Evolutionary conservation across 2,113 vertebrate genomes (phyloP), one percentile per base, ranked within the genome.

Genomic region (Lepus timidus): DNA sequence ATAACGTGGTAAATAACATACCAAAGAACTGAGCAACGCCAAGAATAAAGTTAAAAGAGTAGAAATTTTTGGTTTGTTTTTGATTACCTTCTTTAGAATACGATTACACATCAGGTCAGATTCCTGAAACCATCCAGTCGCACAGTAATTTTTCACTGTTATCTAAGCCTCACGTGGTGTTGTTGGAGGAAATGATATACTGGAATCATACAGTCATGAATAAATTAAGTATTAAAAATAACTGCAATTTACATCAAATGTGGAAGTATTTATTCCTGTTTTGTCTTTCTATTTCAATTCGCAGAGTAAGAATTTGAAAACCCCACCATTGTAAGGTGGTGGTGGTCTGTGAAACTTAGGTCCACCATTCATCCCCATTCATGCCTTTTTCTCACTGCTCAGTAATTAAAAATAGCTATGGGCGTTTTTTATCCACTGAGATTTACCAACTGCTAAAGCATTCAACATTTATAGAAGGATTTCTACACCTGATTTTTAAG

Each of bases 391-490:
- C 98, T 97, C 92, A 44, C 90, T 97, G 94, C 97, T 98, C 95
- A 97, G 98, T 98, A 98, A 99, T 98, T 99, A 98, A 98, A 98
- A 98, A 98, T 98, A 97, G 98, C 98, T 98, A 88, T 98, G 96
- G 98, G 98, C 98, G 97, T 98, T 98, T 98, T 98, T 97, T 96
- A 96, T 97, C 98, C 98, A 98, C 97, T 97, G 98, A 98, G 98
- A 98, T 97, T 98, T 98, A 96, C 97, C 98, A 98, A 98, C 98
- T 98, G 98, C 97, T 98, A 80, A 97, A 95, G 95, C 97, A 98
- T 96, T 98, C 96, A 98, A 97, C 97, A 97, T 98, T 98, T 98
- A 97, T 98, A 97, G 96, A 97, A 97, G 96, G 81, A 98, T 98
- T 98, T 98, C 92, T 98, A 98, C 96, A 98, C 98, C 97, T 98